Conservation (phyloP, 2,888 invertebrate species). For the Sesia bembeciformis region DNA sequence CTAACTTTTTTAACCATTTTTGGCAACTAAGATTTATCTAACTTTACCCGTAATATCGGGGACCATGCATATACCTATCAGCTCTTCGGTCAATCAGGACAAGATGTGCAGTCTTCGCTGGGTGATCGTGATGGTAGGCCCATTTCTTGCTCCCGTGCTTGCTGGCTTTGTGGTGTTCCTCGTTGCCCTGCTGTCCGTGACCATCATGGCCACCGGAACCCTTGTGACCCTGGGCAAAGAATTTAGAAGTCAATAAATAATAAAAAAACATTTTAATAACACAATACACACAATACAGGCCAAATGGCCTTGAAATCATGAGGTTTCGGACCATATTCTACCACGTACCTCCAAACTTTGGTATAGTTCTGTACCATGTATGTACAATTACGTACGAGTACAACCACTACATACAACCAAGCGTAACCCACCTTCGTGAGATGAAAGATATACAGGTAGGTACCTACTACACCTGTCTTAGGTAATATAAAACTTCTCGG, state of each 20-base stretch:
- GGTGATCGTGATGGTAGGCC: constrained; percentile 67
- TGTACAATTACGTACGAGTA: too few relatives aligned
- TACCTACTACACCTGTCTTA: too few relatives aligned
- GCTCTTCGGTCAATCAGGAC: constrained; percentile 43
- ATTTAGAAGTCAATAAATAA: background rate
- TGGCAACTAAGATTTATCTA: too few relatives aligned
- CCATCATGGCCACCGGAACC: constrained; percentile 69
- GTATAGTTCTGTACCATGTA: too few relatives aligned
- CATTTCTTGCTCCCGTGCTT: constrained; percentile 72
- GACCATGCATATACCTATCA: constrained; percentile 37
- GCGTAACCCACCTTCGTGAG: too few relatives aligned
- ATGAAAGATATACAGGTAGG: too few relatives aligned
- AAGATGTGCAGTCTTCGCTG: constrained; percentile 48
- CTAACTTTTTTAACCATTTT: too few relatives aligned
- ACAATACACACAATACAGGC: background rate
- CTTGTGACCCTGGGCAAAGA: constrained; percentile 63
- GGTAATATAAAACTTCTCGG: too few relatives aligned
- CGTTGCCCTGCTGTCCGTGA: constrained; percentile 64
- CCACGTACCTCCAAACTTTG: too few relatives aligned
- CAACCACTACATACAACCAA: too few relatives aligned
- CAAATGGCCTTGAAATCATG: background rate
- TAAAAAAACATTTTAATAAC: background rate
- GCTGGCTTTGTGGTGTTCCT: constrained; percentile 57
- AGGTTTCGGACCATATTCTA: too few relatives aligned
- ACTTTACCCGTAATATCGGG: constrained; percentile 38